These are phyloP conservation scores for Torymus texanus DNA, from an alignment of 2,888 invertebrate species.

Conservation along the genomic window DNA sequence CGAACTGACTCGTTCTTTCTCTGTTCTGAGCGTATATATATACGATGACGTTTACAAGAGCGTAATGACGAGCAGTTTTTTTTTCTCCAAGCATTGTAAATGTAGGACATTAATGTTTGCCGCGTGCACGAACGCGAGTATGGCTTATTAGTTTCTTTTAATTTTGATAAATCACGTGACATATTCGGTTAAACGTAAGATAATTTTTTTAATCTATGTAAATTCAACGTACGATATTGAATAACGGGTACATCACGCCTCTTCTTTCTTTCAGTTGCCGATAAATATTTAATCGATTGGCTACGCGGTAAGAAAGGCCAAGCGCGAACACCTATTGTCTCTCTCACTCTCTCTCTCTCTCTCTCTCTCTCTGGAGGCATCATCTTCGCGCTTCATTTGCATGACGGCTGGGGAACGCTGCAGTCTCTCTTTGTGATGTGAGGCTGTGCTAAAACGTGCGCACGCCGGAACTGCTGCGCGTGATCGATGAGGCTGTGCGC, in stretches of 20 bases:
- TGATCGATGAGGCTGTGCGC: conserved; percentile 35
- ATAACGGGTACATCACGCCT: conserved; percentile 35
- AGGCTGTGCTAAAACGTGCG: too few relatives aligned
- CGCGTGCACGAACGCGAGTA: too few relatives aligned
- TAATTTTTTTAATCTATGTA: background rate
- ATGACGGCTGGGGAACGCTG: background rate
- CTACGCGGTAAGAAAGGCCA: background rate
- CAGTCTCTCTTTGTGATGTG: conserved; percentile 1
- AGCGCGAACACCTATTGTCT: conserved; percentile 31
- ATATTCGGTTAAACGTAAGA: background rate
- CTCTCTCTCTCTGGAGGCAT: background rate
- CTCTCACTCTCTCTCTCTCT: background rate
- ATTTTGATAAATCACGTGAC: background rate
- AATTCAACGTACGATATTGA: conserved; percentile 24
- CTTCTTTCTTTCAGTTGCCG: background rate
- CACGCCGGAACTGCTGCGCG: conserved; percentile 24
- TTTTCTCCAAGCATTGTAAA: too few relatives aligned
- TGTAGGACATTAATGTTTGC: too few relatives aligned
- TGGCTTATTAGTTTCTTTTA: too few relatives aligned
- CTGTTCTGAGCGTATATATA: background rate
- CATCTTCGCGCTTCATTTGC: conserved; percentile 22
- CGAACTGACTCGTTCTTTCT: too few relatives aligned
- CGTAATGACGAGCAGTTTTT: conserved; percentile 6
- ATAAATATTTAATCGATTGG: conserved; percentile 45
- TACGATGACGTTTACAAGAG: conserved; percentile 4